Evolutionary conservation across 2,888 invertebrate species (phyloP).

Genomic region (Polymixis flavicincta): DNA sequence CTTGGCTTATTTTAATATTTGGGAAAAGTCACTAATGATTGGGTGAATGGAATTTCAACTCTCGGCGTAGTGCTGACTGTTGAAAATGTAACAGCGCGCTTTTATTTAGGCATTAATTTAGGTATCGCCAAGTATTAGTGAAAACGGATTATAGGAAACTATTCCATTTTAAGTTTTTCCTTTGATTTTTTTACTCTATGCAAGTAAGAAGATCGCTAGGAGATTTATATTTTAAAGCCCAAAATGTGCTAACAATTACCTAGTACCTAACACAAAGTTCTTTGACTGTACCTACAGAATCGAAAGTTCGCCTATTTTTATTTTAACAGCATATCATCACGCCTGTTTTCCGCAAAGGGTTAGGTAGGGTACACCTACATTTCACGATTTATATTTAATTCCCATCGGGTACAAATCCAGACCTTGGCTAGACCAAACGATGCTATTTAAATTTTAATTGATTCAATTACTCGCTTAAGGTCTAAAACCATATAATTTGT

Average conservation of each 20-base stretch:
- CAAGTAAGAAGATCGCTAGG: too few species aligned
- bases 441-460: too few species aligned
- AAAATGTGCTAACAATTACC: background rate
- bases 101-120: background rate
- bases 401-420: background rate
- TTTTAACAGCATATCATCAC: background rate
- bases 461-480: too few species aligned
- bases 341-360: background rate
- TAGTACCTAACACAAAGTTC: background rate
- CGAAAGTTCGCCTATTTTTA: background rate
- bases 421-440: too few species aligned
- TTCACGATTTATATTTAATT: background rate
- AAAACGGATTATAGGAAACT: background rate
- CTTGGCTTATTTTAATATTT: constrained; percentile 21
- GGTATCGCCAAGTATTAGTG: background rate
- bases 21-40: background rate
- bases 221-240: background rate
- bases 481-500: too few species aligned
- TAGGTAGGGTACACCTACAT: background rate
- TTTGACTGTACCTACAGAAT: background rate
- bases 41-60: background rate
- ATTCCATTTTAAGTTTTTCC: background rate
- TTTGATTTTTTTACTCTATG: background rate
- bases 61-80: too few species aligned
- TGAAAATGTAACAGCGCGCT: background rate